Evolutionary conservation across 2,888 invertebrate genomes (phyloP).

Genomic region (Polymixis flavicincta): DNA sequence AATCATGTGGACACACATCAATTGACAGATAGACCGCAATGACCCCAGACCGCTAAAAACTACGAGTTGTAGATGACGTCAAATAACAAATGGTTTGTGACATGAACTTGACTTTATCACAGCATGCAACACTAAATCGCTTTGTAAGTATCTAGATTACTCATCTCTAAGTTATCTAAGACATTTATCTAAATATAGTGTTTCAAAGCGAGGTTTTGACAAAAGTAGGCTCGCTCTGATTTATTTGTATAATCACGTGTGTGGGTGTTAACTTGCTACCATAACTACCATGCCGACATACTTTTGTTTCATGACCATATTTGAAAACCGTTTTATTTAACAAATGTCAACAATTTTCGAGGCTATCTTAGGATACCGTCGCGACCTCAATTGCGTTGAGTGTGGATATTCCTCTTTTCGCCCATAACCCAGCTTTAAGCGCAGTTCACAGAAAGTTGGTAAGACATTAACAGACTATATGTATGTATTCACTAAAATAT

Average conservation of each 20-base stretch:
- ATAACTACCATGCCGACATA: constrained; percentile 37
- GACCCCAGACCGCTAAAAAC: constrained; percentile 35
- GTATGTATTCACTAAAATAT: constrained; percentile 4
- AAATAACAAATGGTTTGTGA: constrained; percentile 28
- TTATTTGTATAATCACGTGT: constrained; percentile 45
- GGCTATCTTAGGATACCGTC: constrained; percentile 18
- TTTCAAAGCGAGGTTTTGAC: constrained; percentile 38
- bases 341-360: constrained; percentile 27
- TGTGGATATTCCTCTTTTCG: constrained; percentile 31
- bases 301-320: constrained; percentile 46
- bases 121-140: constrained; percentile 31
- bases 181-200: constrained; percentile 45
- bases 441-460: background rate
- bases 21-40: constrained; percentile 37
- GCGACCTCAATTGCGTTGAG: constrained; percentile 18
- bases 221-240: constrained; percentile 53
- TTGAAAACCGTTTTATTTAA: constrained; percentile 36
- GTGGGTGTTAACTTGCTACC: constrained; percentile 51
- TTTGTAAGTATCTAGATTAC: constrained; percentile 45
- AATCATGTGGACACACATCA: constrained; percentile 30
- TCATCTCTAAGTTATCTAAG: constrained; percentile 38
- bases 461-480: background rate
- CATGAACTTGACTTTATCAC: constrained; percentile 28
- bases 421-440: constrained; percentile 24
- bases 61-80: constrained; percentile 20